Conservation (phyloP, 2,797 vertebrate genomes). For the Mormyrops boulengeri region DNA sequence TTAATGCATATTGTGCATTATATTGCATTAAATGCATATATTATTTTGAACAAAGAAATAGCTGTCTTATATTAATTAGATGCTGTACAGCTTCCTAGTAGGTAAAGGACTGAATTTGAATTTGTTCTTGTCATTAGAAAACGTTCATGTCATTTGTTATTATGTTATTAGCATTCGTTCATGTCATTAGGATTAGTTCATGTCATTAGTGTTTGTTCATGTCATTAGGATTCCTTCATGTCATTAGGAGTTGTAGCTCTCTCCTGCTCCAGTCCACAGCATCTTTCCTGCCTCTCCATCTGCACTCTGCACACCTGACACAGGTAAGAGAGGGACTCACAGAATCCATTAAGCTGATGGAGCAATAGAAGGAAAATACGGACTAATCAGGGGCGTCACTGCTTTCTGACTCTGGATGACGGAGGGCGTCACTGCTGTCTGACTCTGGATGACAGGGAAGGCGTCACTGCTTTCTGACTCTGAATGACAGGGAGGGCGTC, state of each 20-base stretch:
- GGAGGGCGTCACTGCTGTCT: neutral
- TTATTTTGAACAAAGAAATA: neutral
- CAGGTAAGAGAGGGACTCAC: neutral
- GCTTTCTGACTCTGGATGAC: too few species aligned
- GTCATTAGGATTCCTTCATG: neutral
- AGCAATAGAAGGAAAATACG: neutral
- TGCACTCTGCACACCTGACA: neutral
- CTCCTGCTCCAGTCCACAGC: neutral
- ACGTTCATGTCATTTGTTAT: neutral
- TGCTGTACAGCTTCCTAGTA: neutral
- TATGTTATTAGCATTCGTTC: too few species aligned
- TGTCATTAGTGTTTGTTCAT: too few species aligned
- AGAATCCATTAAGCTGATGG: neutral
- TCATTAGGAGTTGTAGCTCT: neutral
- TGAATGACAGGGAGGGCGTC: too few species aligned
- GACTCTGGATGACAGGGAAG: too few species aligned
- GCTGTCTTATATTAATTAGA: neutral
- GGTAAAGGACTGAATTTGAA: neutral
- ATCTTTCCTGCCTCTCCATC: neutral
- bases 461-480: too few species aligned
- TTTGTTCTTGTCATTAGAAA: neutral
- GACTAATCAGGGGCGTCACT: neutral
- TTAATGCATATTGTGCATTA: neutral
- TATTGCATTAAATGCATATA: neutral
- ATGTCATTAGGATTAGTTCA: too few species aligned